phyloP scores from a whole-genome alignment of 2,113 vertebrate genomes.

The Octodon degus region DNA sequence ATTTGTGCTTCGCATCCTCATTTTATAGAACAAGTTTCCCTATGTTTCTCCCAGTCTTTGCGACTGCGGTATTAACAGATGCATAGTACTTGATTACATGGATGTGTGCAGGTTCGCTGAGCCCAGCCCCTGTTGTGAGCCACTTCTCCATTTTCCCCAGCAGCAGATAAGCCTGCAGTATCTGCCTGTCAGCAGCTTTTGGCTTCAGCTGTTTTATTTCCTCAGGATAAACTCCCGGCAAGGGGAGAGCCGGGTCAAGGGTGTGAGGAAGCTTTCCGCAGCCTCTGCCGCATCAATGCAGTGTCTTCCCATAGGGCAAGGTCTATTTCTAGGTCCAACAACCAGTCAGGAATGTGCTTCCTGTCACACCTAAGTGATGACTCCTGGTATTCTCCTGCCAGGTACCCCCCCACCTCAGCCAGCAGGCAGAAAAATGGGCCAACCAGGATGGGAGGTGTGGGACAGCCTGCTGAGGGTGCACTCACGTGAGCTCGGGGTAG shows the following conservation, averaged over 20 bases:
- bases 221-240: constrained; percentile 49
- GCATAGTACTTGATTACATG: constrained; percentile 21
- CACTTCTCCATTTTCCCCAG: background rate
- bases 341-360: background rate
- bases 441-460: background rate
- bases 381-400: background rate
- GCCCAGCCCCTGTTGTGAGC: background rate
- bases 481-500: constrained; percentile 98
- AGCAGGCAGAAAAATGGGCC: background rate
- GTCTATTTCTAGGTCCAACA: background rate
- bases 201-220: constrained; percentile 23
- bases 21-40: constrained; percentile 2
- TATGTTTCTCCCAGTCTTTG: background rate
- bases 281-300: background rate
- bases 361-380: background rate
- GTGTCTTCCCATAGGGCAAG: background rate
- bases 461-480: constrained; percentile 49
- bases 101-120: background rate
- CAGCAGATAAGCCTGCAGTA: background rate
- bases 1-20: background rate
- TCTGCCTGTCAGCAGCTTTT: background rate
- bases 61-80: background rate
- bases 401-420: background rate
- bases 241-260: background rate
- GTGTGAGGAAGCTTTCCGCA: background rate